Evolutionary conservation across 2,113 vertebrate genomes (phyloP).

Genomic region (Sinocyclocheilus grahami): DNA sequence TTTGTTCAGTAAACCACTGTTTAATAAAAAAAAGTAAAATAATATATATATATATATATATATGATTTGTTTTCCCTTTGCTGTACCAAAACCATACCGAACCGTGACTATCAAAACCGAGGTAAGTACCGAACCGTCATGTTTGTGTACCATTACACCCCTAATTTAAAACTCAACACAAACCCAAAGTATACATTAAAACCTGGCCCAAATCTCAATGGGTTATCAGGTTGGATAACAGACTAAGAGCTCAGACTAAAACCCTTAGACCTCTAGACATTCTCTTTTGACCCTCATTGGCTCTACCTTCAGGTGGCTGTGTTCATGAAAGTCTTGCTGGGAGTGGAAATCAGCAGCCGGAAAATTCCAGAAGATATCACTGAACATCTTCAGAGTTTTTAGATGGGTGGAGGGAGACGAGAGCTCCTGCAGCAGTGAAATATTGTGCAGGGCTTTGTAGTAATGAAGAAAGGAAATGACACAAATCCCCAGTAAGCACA

Average conservation of each 20-base stretch:
- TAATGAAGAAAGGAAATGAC: conserved; percentile 86
- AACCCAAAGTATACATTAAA: too few species aligned
- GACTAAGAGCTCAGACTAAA: neutral
- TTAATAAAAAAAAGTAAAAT: too few species aligned
- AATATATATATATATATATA: too few species aligned
- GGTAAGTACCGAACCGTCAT: too few species aligned
- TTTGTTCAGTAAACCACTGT: too few species aligned
- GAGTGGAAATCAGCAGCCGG: conserved; percentile 70
- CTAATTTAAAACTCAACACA: too few species aligned
- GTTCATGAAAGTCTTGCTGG: conserved; percentile 40
- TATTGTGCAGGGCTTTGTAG: conserved; percentile 83
- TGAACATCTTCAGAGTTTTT: conserved; percentile 71
- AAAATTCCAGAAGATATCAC: conserved; percentile 77
- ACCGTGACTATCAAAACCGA: too few species aligned
- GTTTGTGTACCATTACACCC: too few species aligned
- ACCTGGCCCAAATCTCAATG: neutral
- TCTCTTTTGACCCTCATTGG: too few species aligned
- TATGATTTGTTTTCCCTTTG: too few species aligned
- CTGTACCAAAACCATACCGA: too few species aligned
- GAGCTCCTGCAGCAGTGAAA: conserved; percentile 80
- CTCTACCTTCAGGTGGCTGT: neutral
- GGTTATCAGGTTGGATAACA: neutral
- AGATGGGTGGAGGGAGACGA: conserved; percentile 80
- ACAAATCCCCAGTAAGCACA: conserved; percentile 85
- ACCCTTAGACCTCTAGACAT: too few species aligned